These are phyloP conservation scores for Girardinus metallicus DNA, from an alignment of 2,797 vertebrate species.

Conservation along the genomic window DNA sequence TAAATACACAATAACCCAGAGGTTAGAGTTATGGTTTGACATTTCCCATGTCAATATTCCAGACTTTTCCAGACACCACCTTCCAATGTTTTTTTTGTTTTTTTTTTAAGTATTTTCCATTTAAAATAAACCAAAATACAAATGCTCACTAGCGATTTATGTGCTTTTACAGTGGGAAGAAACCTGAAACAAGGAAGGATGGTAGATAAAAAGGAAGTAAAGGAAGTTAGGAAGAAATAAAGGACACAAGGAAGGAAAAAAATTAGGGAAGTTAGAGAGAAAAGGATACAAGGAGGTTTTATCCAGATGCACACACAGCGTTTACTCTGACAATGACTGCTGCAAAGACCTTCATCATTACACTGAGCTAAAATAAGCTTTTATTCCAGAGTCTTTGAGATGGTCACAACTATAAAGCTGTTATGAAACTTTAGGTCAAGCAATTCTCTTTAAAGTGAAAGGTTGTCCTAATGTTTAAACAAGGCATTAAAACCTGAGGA, in stretches of 20 bases:
- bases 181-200: not conserved
- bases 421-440: not conserved
- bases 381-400: too few species aligned
- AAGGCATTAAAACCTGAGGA: not conserved
- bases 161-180: not conserved
- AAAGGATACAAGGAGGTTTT: not conserved
- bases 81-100: not conserved
- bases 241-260: not conserved
- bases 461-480: not conserved
- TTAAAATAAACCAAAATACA: not conserved
- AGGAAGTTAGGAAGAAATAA: not conserved
- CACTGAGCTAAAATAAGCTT: too few species aligned
- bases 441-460: not conserved
- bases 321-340: too few species aligned
- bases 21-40: not conserved
- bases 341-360: too few species aligned
- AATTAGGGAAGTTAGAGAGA: not conserved
- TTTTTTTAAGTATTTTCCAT: not conserved
- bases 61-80: not conserved
- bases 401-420: too few species aligned
- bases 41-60: not conserved
- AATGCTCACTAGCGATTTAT: not conserved
- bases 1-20: not conserved
- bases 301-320: not conserved
- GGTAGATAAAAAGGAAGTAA: not conserved